Evolutionary conservation across 1,140 invertebrate genomes (phyloP), one percentile per base, ranked within the genome.

Genomic region (Batillaria attramentaria): DNA sequence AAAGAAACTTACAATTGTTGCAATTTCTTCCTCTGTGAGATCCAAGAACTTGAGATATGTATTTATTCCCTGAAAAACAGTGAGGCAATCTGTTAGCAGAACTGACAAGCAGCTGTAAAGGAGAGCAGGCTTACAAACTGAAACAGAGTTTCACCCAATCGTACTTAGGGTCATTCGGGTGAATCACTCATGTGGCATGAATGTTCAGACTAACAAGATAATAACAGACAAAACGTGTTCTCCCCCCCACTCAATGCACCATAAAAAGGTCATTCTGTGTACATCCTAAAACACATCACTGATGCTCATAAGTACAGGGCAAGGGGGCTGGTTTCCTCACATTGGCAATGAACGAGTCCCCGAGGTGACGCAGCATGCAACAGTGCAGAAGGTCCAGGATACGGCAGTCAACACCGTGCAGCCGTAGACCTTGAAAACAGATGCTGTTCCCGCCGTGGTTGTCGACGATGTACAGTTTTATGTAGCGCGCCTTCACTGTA

Each of bases 371-470:
- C 46, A n/a, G n/a, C 33, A 33, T n/a, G 24, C 54, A 57, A 31
- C 33, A 24, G 18, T 79, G 39, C 28, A 88, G 60, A 16, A 84
- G 43, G 60, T 75, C 70, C 20, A 65, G 54, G 33, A 88, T 74
- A 62, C 81, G 77, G 18, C 79, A 79, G 66, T 88, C 86, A 31
- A 77, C 83, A 16, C 87, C 87, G 75, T 86, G 86, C 1, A 88
- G 76, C 43, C 84, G 79, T 39, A 87, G 79, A 18, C 87, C 87
- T 65, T 87, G 87, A 75, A 88, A 87, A 76, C 84, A 86, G 35
- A 84, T 87, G 60, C 77, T 84, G 35, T 74, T 80, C 42, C 83
- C 86, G 24, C 81, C 85, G 78, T 87, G 81, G 57, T 87, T 87
- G 78, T 84, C 84, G 20, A 84, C 78, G 50, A 88, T 77, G 68